phyloP scores from a whole-genome alignment of 2,113 vertebrate species.

The Craseonycteris thonglongyai region DNA sequence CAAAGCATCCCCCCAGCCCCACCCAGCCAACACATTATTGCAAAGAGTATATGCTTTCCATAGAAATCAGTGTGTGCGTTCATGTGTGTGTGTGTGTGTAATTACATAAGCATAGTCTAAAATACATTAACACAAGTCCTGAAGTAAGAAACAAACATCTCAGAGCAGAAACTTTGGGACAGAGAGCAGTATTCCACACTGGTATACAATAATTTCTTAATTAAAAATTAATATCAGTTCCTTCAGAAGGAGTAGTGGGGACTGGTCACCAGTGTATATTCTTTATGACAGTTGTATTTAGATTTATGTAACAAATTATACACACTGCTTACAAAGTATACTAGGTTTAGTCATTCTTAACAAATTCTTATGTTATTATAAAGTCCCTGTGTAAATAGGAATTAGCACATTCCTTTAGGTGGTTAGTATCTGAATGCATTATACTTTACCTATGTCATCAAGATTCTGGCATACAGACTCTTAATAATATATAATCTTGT shows the following conservation, averaged over 20 bases:
- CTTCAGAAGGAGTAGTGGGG: neutral
- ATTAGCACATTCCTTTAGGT: neutral
- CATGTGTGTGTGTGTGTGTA: neutral
- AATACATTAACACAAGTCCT: neutral
- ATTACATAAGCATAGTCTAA: neutral
- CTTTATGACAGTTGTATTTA: neutral
- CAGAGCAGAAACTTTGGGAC: neutral
- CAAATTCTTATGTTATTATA: neutral
- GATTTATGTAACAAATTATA: neutral
- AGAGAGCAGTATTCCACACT: neutral
- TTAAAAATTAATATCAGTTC: neutral
- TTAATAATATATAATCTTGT: neutral
- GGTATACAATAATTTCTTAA: constrained; percentile 6
- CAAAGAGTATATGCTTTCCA: neutral
- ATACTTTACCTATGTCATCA: neutral
- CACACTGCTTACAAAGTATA: neutral
- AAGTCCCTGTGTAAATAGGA: neutral
- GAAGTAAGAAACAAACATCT: neutral
- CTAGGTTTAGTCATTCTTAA: neutral
- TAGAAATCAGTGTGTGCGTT: neutral
- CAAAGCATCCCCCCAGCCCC: neutral
- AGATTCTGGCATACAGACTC: neutral
- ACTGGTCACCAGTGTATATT: neutral
- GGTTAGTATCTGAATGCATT: neutral
- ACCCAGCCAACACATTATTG: neutral